phyloP scores from a whole-genome alignment of 1,140 invertebrate genomes.

The Bombus superbus region DNA sequence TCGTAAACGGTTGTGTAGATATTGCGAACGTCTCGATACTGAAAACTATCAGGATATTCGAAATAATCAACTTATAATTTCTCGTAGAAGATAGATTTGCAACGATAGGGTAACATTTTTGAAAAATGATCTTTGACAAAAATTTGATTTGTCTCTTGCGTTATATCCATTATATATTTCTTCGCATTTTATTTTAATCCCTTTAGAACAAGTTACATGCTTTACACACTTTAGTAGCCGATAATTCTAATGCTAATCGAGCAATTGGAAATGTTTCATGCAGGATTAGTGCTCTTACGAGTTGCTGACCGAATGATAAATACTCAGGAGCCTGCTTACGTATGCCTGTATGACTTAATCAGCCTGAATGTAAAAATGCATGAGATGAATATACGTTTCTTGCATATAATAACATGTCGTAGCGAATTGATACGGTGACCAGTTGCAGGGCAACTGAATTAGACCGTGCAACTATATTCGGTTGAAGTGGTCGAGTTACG shows the following conservation, averaged over 20 bases:
- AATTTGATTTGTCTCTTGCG: too few species aligned
- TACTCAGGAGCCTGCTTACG: too few species aligned
- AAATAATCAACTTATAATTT: not conserved
- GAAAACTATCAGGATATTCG: not conserved
- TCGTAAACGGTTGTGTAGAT: not conserved
- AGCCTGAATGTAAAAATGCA: not conserved
- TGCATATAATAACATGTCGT: constrained; percentile 2
- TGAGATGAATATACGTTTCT: not conserved
- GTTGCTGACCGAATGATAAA: not conserved
- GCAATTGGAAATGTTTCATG: too few species aligned
- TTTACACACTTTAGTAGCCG: too few species aligned
- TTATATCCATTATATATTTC: too few species aligned
- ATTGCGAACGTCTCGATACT: not conserved
- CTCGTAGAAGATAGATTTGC: not conserved
- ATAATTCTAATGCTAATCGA: too few species aligned
- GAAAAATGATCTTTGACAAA: too few species aligned
- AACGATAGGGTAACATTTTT: not conserved
- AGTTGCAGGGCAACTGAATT: constrained; percentile 8
- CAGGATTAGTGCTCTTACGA: not conserved
- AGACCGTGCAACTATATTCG: constrained; percentile 25
- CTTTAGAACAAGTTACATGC: too few species aligned
- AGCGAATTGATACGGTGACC: not conserved
- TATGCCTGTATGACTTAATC: not conserved
- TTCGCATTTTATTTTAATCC: too few species aligned
- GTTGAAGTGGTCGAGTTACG: constrained; percentile 8